Conservation (phyloP, 2,888 invertebrate species). For the Cheilosia impressa region DNA sequence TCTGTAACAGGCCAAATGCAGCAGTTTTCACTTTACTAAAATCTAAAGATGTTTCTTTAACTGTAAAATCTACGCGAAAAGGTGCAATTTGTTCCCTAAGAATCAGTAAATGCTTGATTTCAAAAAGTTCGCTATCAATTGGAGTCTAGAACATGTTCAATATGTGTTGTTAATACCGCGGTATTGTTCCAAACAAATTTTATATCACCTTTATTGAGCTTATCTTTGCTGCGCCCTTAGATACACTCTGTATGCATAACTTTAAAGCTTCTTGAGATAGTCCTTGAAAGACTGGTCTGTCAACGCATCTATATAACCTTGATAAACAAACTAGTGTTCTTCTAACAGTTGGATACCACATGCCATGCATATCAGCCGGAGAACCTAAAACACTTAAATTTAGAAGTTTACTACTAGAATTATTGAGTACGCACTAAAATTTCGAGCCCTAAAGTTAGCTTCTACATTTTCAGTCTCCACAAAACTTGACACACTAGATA, state of each 20-base stretch:
- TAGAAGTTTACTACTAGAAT: background rate
- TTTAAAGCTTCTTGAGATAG: constrained; percentile 97
- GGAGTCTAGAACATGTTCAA: constrained; percentile 84
- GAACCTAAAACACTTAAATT: constrained; percentile 85
- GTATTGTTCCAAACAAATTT: background rate
- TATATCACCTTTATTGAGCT: constrained; percentile 86
- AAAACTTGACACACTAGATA: constrained; percentile 88
- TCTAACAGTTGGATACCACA: constrained; percentile 99
- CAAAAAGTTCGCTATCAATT: constrained; percentile 98
- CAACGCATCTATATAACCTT: constrained; percentile 93
- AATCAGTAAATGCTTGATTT: constrained; percentile 98
- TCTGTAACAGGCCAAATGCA: constrained; percentile 90
- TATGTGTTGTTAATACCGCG: background rate
- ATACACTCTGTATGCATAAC: constrained; percentile 95
- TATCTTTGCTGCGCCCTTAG: constrained; percentile 92
- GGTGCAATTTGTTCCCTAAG: constrained; percentile 99
- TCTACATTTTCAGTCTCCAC: constrained; percentile 89
- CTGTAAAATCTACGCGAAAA: constrained; percentile 96
- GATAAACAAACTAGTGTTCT: constrained; percentile 97
- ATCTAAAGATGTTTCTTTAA: constrained; percentile 96
- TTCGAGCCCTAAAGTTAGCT: constrained; percentile 79
- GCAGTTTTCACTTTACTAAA: constrained; percentile 96
- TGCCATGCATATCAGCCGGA: constrained; percentile 98
- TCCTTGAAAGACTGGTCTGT: constrained; percentile 97
- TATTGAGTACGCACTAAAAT: constrained; percentile 80